Conservation (phyloP, 2,888 invertebrate species). For the Ypsolopha sequella region DNA sequence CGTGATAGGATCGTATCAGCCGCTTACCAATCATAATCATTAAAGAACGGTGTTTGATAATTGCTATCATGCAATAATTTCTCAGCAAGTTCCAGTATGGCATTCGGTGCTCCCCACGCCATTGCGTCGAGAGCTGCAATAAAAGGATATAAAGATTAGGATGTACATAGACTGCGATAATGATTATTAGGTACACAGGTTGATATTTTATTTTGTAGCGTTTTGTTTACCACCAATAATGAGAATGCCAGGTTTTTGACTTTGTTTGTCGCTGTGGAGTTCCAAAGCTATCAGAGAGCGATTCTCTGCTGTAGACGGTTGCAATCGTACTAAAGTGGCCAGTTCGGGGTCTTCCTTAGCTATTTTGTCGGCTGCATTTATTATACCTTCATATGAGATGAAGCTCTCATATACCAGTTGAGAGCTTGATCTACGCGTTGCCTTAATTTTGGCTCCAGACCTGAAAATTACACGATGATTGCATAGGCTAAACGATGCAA, state of each 20-base stretch:
- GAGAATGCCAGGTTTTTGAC: slow-evolving; percentile 53
- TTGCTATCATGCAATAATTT: slow-evolving; percentile 45
- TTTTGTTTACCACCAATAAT: slow-evolving; percentile 40
- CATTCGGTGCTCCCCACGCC: slow-evolving; percentile 56
- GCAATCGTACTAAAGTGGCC: slow-evolving; percentile 23
- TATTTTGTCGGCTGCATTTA: slow-evolving; percentile 21
- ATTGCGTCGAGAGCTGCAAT: slow-evolving; percentile 46
- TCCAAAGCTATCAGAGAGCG: slow-evolving; percentile 44
- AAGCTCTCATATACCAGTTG: slow-evolving; percentile 23
- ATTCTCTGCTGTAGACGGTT: slow-evolving; percentile 36
- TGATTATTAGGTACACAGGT: neutral
- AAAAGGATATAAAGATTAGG: neutral
- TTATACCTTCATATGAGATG: slow-evolving; percentile 23
- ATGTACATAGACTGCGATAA: too few species aligned
- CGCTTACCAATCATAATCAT: slow-evolving; percentile 59
- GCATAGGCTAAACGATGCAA: neutral
- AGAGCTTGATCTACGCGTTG: slow-evolving; percentile 24
- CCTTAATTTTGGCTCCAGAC: slow-evolving; percentile 48
- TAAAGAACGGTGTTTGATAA: slow-evolving; percentile 59
- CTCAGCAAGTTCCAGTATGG: slow-evolving; percentile 43
- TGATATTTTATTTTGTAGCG: neutral
- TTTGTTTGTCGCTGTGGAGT: slow-evolving; percentile 42
- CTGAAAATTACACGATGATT: slow-evolving; percentile 16
- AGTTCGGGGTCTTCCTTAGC: slow-evolving; percentile 34
- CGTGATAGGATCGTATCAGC: neutral